phyloP scores from a whole-genome alignment of 2,113 vertebrate genomes.

The Copsychus sechellarum region DNA sequence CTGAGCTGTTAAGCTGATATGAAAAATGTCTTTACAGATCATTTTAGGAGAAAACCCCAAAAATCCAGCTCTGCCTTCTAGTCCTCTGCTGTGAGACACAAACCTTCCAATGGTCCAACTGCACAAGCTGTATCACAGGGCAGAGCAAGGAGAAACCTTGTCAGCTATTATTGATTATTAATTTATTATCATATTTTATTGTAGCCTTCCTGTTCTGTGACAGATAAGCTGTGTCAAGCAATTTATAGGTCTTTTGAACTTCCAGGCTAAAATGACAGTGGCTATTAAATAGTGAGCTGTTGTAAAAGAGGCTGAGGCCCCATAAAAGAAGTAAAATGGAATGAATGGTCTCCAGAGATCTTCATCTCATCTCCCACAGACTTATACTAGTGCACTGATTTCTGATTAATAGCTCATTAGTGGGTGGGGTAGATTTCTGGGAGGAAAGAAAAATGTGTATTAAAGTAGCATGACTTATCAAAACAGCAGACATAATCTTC shows the following conservation, averaged over 20 bases:
- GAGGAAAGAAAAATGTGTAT: neutral
- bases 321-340: conserved; percentile 43
- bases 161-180: conserved; percentile 50
- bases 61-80: neutral
- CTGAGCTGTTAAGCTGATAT: neutral
- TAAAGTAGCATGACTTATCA: neutral
- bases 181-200: conserved; percentile 53
- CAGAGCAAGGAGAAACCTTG: neutral
- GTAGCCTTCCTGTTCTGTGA: neutral
- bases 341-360: conserved; percentile 36
- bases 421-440: neutral
- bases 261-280: conserved; percentile 32
- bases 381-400: neutral
- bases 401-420: conserved; percentile 40
- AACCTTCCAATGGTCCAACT: neutral
- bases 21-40: neutral
- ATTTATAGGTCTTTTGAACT: conserved; percentile 60
- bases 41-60: neutral
- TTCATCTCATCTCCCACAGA: conserved; percentile 6
- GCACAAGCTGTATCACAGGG: neutral
- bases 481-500: neutral
- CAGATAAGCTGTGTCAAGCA: conserved; percentile 23
- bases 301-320: conserved; percentile 26
- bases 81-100: neutral
- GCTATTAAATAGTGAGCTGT: conserved; percentile 26